Evolutionary conservation across 2,113 vertebrate species (phyloP).

Genomic region (Glaucomys volans): DNA sequence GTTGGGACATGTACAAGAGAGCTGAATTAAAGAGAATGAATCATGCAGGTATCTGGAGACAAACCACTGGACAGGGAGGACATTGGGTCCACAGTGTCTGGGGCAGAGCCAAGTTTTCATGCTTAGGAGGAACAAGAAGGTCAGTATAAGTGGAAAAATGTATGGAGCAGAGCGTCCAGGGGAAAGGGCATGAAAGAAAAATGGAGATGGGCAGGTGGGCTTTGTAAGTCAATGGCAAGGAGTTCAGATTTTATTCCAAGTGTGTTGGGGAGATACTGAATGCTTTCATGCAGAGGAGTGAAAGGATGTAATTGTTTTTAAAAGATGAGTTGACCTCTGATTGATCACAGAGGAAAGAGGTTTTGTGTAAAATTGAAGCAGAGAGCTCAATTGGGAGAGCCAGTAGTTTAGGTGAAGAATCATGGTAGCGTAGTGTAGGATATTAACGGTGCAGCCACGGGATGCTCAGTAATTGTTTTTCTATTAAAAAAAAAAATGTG

Average conservation of each 20-base stretch:
- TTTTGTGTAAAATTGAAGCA: not conserved
- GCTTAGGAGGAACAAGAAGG: not conserved
- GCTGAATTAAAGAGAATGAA: not conserved
- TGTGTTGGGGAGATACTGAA: not conserved
- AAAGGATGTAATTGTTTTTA: not conserved
- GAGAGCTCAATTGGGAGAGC: not conserved
- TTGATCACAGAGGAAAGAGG: not conserved
- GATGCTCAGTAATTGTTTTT: too few relatives aligned
- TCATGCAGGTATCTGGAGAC: not conserved
- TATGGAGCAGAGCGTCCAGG: not conserved
- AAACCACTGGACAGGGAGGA: not conserved
- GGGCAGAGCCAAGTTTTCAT: not conserved
- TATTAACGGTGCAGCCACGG: not conserved
- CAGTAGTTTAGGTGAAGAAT: not conserved
- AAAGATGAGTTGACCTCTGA: not conserved
- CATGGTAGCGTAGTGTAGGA: not conserved
- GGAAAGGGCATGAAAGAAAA: not conserved
- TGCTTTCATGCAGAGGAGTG: not conserved
- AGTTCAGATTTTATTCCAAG: not conserved
- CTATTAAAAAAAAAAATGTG: too few relatives aligned
- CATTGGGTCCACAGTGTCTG: not conserved
- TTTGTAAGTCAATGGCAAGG: not conserved
- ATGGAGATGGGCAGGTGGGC: not conserved
- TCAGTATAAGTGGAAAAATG: not conserved
- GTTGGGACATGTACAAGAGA: not conserved